Percentiles rank a stretch among this genome's conserved stretches.
Evolutionary conservation across 2,797 vertebrate genomes (phyloP).

Genomic region (Girardinus metallicus): DNA sequence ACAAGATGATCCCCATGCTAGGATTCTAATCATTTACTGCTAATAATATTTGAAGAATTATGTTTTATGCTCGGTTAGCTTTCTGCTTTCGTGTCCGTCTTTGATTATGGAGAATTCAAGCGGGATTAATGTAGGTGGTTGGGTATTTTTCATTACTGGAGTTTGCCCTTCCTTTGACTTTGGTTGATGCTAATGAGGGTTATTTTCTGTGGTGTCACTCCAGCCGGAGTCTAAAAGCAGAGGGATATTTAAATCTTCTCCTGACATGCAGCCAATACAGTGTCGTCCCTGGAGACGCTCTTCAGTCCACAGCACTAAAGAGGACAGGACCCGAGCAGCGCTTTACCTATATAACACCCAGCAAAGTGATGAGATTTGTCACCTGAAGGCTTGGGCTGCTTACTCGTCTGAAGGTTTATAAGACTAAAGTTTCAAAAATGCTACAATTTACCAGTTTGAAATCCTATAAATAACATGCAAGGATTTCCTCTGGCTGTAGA

Average conservation of each 20-base stretch:
- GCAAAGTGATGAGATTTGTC: conserved; percentile 54
- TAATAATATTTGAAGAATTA: conserved; percentile 19
- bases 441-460: neutral
- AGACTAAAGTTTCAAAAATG: neutral
- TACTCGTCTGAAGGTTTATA: neutral
- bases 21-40: conserved; percentile 5
- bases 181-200: conserved; percentile 67
- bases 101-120: neutral
- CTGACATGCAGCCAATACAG: conserved; percentile 65
- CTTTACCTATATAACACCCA: conserved; percentile 55
- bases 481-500: neutral
- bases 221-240: conserved; percentile 75
- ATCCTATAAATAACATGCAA: neutral
- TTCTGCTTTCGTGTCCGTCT: conserved; percentile 1
- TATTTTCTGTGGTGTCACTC: conserved; percentile 70
- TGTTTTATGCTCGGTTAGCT: conserved; percentile 34
- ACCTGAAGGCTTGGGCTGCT: conserved; percentile 31
- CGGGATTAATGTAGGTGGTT: conserved; percentile 33
- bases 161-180: conserved; percentile 72
- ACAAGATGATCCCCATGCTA: conserved; percentile 40
- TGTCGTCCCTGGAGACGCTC: conserved; percentile 45
- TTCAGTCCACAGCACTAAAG: conserved; percentile 43
- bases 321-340: conserved; percentile 44
- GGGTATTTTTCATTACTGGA: conserved; percentile 65
- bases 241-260: conserved; percentile 74